A percentile compares a stretch with the other conserved stretches of the same genome.
These are phyloP conservation scores for Metridium senile DNA, from an alignment of 92 coral and sea anemone genomes.

Conservation along the genomic window DNA sequence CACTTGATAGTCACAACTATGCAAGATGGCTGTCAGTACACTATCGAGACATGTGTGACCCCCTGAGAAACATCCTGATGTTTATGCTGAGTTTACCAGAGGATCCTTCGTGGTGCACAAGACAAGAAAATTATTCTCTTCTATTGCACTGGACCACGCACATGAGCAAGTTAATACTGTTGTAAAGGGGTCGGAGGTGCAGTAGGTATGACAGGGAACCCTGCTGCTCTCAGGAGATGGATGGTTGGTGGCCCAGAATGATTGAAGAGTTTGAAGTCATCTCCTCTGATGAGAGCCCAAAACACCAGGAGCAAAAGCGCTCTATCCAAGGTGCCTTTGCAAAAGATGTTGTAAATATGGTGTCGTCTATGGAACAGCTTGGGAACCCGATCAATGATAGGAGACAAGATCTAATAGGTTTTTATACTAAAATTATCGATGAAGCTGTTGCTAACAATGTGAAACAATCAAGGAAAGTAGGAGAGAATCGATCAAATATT, in stretches of 20 bases:
- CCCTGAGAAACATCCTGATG: slow-evolving; percentile 39
- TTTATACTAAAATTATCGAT: slow-evolving; percentile 58
- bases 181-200: slow-evolving; percentile 74
- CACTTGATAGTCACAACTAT: slow-evolving; percentile 41
- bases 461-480: slow-evolving; percentile 26
- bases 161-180: slow-evolving; percentile 66
- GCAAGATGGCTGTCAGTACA: slow-evolving; percentile 54
- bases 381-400: slow-evolving; percentile 58
- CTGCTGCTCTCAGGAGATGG: slow-evolving; percentile 66
- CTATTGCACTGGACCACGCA: slow-evolving; percentile 64
- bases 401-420: slow-evolving; percentile 47
- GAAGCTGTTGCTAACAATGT: slow-evolving; percentile 43
- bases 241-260: slow-evolving; percentile 70
- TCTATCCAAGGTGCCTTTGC: slow-evolving; percentile 44
- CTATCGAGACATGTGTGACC: slow-evolving; percentile 57
- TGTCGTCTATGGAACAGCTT: slow-evolving; percentile 49
- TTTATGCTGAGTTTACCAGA: slow-evolving; percentile 31
- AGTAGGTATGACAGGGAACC: slow-evolving; percentile 65
- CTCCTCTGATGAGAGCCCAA: slow-evolving; percentile 26
- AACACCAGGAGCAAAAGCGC: slow-evolving; percentile 54
- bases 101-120: slow-evolving; percentile 47
- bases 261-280: slow-evolving; percentile 51
- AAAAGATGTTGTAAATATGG: slow-evolving; percentile 51
- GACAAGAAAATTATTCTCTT: slow-evolving; percentile 43
- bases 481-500: slow-evolving; percentile 51